Evolutionary conservation across 2,113 vertebrate species (phyloP).

Genomic region (Aplodontia rufa): DNA sequence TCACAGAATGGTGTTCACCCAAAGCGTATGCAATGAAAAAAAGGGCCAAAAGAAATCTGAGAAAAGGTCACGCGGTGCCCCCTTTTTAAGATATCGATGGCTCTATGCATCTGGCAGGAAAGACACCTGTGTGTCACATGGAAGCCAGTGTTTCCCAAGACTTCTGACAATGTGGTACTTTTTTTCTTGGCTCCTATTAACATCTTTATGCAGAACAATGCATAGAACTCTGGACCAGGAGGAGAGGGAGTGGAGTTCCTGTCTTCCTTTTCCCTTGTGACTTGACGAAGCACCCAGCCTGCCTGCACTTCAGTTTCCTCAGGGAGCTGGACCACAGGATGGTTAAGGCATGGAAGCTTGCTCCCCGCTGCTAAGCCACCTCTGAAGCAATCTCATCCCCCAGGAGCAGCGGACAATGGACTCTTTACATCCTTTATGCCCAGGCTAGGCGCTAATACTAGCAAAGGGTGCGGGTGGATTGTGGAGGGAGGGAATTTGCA

Average conservation of each 20-base stretch:
- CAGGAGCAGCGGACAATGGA: slow-evolving; percentile 25
- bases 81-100: neutral
- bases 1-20: neutral
- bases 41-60: neutral
- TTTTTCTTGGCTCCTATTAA: neutral
- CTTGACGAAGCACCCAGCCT: neutral
- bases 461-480: neutral
- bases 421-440: slow-evolving; percentile 34
- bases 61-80: neutral
- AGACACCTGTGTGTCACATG: neutral
- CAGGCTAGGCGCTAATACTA: neutral
- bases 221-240: neutral
- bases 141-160: neutral
- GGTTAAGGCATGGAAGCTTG: neutral
- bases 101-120: neutral
- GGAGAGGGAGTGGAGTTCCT: neutral
- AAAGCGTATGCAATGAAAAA: neutral
- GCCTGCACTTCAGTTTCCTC: neutral
- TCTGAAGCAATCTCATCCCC: neutral
- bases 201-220: neutral
- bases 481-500: slow-evolving; percentile 25
- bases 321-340: neutral
- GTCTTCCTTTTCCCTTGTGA: neutral
- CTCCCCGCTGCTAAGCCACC: neutral
- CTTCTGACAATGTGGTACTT: neutral